Evolutionary conservation across 2,888 invertebrate species (phyloP).

Genomic region (Netelia inedita): DNA sequence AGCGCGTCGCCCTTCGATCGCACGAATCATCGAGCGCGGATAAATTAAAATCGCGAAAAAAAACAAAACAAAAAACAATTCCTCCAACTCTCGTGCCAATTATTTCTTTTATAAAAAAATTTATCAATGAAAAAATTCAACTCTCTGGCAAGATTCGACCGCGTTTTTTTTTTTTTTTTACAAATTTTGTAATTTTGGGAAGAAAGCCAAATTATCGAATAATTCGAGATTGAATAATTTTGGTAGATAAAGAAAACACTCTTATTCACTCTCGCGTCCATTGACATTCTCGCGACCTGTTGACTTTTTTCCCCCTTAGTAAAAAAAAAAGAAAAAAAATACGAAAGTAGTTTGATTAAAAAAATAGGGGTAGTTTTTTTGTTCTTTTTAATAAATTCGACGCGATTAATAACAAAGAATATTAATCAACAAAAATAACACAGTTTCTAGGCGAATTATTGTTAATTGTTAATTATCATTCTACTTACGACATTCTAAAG

Average conservation of each 20-base stretch:
- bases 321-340: not conserved
- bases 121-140: not conserved
- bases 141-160: not conserved
- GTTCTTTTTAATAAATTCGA: not conserved
- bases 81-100: not conserved
- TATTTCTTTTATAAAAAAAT: not conserved
- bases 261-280: conserved; percentile 21
- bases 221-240: conserved; percentile 12
- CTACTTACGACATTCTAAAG: conserved; percentile 83
- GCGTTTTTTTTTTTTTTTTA: conserved; percentile 20
- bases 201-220: conserved; percentile 54
- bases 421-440: conserved; percentile 1
- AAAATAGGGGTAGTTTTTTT: not conserved
- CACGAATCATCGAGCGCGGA: conserved; percentile 7
- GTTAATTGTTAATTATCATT: conserved; percentile 70
- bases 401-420: not conserved
- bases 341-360: not conserved
- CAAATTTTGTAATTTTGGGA: conserved; percentile 65
- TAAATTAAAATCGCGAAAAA: not conserved
- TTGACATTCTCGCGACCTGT: conserved; percentile 55
- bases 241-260: conserved; percentile 5
- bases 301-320: conserved; percentile 8
- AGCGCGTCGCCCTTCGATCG: conserved; percentile 64
- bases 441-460: conserved; percentile 32
- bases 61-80: not conserved